Percentiles rank a stretch among this genome's conserved stretches.
phyloP scores from a whole-genome alignment of 2,888 invertebrate species.

The Tetragonula carbonaria region DNA sequence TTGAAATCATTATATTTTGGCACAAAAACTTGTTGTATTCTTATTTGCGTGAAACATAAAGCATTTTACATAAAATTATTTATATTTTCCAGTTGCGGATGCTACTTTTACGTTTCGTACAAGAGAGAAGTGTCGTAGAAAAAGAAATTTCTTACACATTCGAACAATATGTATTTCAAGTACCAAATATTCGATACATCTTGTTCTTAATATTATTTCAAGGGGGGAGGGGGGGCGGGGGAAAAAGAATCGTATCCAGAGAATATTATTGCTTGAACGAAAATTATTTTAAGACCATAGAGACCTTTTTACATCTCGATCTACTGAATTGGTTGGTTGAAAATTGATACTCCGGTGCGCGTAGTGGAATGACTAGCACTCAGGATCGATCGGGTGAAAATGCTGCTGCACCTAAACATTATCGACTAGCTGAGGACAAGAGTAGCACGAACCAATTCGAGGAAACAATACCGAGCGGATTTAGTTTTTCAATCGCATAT shows the following conservation, averaged over 20 bases:
- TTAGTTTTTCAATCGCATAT: constrained; percentile 43
- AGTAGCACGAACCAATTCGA: constrained; percentile 44
- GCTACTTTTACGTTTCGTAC: not conserved
- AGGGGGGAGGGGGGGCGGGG: not conserved
- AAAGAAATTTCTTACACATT: constrained; percentile 46
- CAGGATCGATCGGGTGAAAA: constrained; percentile 55
- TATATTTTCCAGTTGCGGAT: not conserved
- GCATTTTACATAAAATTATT: not conserved
- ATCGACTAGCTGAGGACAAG: constrained; percentile 54
- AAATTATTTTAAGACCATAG: constrained; percentile 41
- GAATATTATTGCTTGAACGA: constrained; percentile 54
- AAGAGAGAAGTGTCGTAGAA: constrained; percentile 8
- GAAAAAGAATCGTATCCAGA: constrained; percentile 40
- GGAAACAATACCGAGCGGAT: constrained; percentile 34
- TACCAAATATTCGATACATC: constrained; percentile 71
- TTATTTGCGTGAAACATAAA: not conserved
- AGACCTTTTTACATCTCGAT: constrained; percentile 36
- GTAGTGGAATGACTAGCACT: constrained; percentile 58
- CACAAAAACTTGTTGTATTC: not conserved
- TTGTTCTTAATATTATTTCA: constrained; percentile 66
- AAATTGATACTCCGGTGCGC: constrained; percentile 48
- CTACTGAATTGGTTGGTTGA: constrained; percentile 44
- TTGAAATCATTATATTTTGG: not conserved
- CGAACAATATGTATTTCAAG: constrained; percentile 69
- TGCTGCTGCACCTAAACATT: constrained; percentile 58